phyloP scores from a whole-genome alignment of 1,140 invertebrate species.

The Zophobas morio region DNA sequence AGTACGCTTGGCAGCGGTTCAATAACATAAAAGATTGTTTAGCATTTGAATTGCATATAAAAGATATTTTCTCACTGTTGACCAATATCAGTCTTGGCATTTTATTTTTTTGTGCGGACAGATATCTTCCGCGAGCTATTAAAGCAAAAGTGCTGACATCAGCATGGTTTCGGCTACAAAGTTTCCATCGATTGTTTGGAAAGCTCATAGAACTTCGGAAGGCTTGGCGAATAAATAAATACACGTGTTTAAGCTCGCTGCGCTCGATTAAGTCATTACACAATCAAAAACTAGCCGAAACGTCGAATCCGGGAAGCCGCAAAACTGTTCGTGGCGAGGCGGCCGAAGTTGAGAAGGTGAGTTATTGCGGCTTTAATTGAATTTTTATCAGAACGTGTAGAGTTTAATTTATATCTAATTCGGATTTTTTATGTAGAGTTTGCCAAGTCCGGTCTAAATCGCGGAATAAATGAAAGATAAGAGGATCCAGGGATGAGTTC shows the following conservation, averaged over 20 bases:
- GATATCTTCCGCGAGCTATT: background rate
- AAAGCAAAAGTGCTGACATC: background rate
- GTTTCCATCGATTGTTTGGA: no score
- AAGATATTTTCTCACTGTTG: conserved; percentile 35
- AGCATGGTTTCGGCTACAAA: background rate
- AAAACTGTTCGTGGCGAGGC: background rate
- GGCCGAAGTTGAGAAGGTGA: conserved; percentile 28
- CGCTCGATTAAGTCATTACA: no score
- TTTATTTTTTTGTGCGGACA: background rate
- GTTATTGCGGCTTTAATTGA: conserved; percentile 31
- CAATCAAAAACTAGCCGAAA: background rate
- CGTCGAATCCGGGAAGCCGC: background rate
- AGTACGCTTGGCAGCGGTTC: conserved; percentile 40
- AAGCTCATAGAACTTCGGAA: no score
- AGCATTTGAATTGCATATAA: conserved; percentile 39
- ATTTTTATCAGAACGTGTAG: conserved; percentile 33
- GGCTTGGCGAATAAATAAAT: background rate
- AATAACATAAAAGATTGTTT: conserved; percentile 46
- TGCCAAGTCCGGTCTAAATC: background rate
- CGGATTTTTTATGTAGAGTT: conserved; percentile 1
- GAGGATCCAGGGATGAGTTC: background rate
- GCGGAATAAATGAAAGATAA: conserved; percentile 17
- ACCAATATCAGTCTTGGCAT: conserved; percentile 22
- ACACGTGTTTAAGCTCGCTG: background rate
- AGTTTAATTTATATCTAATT: conserved; percentile 24